phyloP scores from a whole-genome alignment of 2,888 invertebrate genomes.

The Alloplasta piceator region DNA sequence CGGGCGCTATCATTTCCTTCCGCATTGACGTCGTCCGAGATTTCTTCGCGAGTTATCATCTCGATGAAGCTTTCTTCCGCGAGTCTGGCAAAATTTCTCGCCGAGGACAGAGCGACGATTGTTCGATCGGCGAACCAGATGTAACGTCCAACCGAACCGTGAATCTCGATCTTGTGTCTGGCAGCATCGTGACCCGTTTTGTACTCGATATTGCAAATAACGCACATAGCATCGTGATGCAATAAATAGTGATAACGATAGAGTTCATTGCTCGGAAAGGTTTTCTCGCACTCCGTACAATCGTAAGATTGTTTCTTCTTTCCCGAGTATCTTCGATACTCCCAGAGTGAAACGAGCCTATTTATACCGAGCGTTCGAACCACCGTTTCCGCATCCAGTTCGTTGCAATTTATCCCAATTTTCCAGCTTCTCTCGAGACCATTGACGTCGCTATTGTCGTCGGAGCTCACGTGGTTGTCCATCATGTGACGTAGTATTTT shows the following conservation, averaged over 20 bases:
- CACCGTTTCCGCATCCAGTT: constrained; percentile 68
- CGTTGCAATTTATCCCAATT: constrained; percentile 47
- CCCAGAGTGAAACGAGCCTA: constrained; percentile 67
- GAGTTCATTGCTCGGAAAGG: constrained; percentile 60
- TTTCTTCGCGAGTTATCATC: constrained; percentile 20
- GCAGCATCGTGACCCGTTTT: constrained; percentile 66
- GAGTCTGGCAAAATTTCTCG: constrained; percentile 48
- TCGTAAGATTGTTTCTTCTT: constrained; percentile 28
- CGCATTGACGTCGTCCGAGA: background rate
- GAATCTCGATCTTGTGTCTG: constrained; percentile 70
- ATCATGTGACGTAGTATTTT: constrained; percentile 71
- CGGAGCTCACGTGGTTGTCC: constrained; percentile 67
- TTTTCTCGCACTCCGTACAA: constrained; percentile 66
- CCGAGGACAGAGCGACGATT: constrained; percentile 59
- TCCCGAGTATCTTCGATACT: constrained; percentile 66
- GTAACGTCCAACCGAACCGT: constrained; percentile 71
- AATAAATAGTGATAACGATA: constrained; percentile 70
- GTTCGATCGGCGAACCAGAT: constrained; percentile 72
- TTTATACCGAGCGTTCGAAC: constrained; percentile 66
- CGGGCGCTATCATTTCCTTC: constrained; percentile 9
- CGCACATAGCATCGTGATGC: constrained; percentile 71
- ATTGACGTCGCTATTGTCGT: background rate
- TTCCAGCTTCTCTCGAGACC: constrained; percentile 16
- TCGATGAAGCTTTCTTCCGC: constrained; percentile 53
- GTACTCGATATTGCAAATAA: constrained; percentile 72